Evolutionary conservation across 2,888 invertebrate genomes (phyloP).

Genomic region (Lycocerus yunnanus): DNA sequence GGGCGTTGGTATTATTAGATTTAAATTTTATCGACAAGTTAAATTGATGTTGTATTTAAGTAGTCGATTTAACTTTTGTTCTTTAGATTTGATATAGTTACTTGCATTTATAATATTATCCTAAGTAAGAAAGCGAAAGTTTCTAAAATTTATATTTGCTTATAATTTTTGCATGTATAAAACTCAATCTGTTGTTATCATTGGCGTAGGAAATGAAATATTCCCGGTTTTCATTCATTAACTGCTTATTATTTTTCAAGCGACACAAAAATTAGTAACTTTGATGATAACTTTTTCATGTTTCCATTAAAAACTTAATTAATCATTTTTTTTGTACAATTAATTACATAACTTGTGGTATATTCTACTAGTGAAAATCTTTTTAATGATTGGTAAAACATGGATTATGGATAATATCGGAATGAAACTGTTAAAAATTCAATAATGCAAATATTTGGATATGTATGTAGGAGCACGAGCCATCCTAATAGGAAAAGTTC

Average conservation of each 20-base stretch:
- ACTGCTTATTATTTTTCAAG: too few species aligned
- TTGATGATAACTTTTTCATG: not conserved
- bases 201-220: too few species aligned
- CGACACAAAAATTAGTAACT: too few species aligned
- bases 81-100: not conserved
- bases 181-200: too few species aligned
- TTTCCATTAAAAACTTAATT: not conserved
- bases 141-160: too few species aligned
- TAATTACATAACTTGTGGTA: too few species aligned
- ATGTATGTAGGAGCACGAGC: conserved; percentile 51
- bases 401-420: conserved; percentile 25
- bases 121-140: too few species aligned
- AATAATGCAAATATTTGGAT: conserved; percentile 53
- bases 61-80: not conserved
- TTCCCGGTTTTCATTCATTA: too few species aligned
- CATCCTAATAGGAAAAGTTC: conserved; percentile 52
- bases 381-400: not conserved
- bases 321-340: too few species aligned
- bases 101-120: too few species aligned
- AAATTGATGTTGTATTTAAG: not conserved
- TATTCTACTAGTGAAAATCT: too few species aligned
- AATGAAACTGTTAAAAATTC: conserved; percentile 41
- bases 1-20: not conserved
- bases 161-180: too few species aligned
- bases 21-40: not conserved